Evolutionary conservation across 2,113 vertebrate species (phyloP).

Genomic region (Amphilophus citrinellus): DNA sequence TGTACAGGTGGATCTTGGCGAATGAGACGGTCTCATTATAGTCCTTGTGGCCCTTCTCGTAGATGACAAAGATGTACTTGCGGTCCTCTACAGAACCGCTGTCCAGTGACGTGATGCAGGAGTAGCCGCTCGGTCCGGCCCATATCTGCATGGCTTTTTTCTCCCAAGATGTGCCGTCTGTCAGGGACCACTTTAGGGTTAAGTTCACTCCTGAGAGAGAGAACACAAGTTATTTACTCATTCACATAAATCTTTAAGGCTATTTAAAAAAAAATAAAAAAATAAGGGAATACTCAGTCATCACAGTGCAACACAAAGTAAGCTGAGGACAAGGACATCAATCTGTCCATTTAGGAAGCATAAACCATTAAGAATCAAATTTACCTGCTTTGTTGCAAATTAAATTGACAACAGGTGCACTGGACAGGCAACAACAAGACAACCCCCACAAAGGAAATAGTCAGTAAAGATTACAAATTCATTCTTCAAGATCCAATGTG

Average conservation of each 20-base stretch:
- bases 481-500: neutral
- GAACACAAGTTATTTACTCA: neutral
- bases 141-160: constrained; percentile 83
- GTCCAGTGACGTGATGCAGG: constrained; percentile 82
- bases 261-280: neutral
- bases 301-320: neutral
- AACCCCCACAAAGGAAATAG: neutral
- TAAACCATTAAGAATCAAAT: neutral
- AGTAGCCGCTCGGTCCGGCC: constrained; percentile 89
- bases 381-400: neutral
- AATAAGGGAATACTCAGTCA: neutral
- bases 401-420: neutral
- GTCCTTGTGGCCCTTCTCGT: constrained; percentile 84
- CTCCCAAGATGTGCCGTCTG: constrained; percentile 83
- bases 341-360: neutral
- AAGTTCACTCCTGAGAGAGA: constrained; percentile 85
- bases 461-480: too few relatives aligned
- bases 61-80: constrained; percentile 85
- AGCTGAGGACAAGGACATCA: neutral
- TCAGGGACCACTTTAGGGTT: constrained; percentile 90
- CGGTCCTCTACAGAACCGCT: constrained; percentile 49
- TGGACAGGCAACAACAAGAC: neutral
- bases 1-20: constrained; percentile 85
- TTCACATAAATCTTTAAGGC: neutral
- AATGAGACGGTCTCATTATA: constrained; percentile 84